Evolutionary conservation across 1,140 invertebrate species (phyloP), one percentile per base, ranked within the genome.

Genomic region (Lordiphosa mommai): DNA sequence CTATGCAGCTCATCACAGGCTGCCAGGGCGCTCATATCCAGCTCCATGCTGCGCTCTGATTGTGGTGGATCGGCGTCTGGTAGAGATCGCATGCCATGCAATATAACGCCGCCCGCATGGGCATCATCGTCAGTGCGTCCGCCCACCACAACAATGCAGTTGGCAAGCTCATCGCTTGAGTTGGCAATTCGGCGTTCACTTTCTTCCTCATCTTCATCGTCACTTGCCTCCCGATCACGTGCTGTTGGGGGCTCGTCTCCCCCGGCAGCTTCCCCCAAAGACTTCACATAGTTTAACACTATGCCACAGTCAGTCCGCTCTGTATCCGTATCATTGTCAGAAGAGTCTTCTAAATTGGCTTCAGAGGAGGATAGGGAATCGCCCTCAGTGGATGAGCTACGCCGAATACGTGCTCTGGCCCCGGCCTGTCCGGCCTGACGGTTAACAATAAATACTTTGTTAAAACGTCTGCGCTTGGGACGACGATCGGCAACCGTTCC

Each of bases 391-490:
- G 92, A 93, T 0, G 93, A 91, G 20, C 92, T 91, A 36, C 92
- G 92, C 10, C 59, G n/a, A 1, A 29, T 51, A 27, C 61, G 34
- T 10, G 55, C 61, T 4, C 65, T 12, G 5, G 9, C 14, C 1
- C 34, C 67, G 0, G 50, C 66, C n/a, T 57, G 57, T 3, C 68
- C 67, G 2, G 50, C 72, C 30, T 79, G 69, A 0, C 72, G 69
- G 70, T 95, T 95, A 1, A 95, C 93, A 0, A 94, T 91, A 69
- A 94, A 94, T 0, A 95, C 93, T 10, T 93, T 91, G 0, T 94
- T 94, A 74, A 94, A 95, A 12, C 91, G 90, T 8, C 93, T 92
- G 0, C 92, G 90, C 8, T 93, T 92, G n/a, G 89, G 88, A 2
- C 88, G 52, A 0, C 88, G 69, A 65, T 88, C 79, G 7, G 74